These are phyloP conservation scores for Capreolus pygargus DNA, from an alignment of 2,113 vertebrate species.

Conservation along the genomic window DNA sequence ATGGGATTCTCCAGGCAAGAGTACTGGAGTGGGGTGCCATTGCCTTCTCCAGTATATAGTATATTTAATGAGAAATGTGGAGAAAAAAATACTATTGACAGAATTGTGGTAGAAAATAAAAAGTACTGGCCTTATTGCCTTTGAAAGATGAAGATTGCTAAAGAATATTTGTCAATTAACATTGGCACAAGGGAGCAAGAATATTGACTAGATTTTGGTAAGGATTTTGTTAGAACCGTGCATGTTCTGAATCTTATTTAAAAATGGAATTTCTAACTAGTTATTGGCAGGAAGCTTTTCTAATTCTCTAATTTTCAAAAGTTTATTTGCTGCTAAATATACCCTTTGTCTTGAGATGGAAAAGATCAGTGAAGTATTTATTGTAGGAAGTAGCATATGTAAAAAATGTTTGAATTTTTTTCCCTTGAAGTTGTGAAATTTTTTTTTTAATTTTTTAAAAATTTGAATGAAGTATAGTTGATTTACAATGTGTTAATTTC, in stretches of 20 bases:
- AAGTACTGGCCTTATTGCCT: not conserved
- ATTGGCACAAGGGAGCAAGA: not conserved
- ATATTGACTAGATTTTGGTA: slow-evolving; percentile 9
- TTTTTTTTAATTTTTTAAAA: not conserved
- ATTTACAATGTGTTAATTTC: not conserved
- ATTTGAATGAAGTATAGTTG: not conserved
- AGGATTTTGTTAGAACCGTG: not conserved
- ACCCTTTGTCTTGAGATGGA: not conserved
- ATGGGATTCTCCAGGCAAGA: not conserved
- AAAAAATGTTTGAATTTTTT: not conserved
- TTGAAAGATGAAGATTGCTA: not conserved
- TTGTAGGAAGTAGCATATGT: not conserved
- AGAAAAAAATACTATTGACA: not conserved
- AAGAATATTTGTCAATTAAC: not conserved
- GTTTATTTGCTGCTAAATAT: not conserved
- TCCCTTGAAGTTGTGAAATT: not conserved
- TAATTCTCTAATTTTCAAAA: slow-evolving; percentile 5
- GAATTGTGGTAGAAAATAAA: not conserved
- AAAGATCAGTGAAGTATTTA: not conserved
- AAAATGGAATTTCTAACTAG: not conserved
- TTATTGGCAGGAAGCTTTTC: not conserved
- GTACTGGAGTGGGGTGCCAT: not conserved
- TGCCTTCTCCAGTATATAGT: not conserved
- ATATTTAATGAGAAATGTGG: not conserved
- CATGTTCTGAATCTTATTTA: not conserved